Base-by-base conservation (phyloP, 2,888 invertebrate species). In the Podotricha telesiphe region DNA sequence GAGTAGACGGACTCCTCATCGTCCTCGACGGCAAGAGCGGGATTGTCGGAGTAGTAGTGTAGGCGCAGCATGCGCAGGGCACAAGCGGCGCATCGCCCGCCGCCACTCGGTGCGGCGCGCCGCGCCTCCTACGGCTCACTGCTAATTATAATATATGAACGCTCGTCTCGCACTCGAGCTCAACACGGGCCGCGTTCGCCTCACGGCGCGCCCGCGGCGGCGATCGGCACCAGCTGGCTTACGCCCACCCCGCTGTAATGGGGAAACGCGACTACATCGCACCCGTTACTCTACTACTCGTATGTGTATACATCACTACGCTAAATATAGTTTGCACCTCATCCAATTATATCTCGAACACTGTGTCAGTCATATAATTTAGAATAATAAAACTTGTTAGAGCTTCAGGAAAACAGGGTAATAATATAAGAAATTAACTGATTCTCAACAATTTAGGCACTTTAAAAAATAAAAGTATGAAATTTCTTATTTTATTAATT, bases 11-110 rank as follows among this genome's bases (percentile, higher is more conserved):
- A 90, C 76, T 93, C 92, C 80, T 94, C 93, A 81, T 88, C 93
- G 84, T 94, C 92, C 92, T 93, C 88, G 90, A 91, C 88, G 94
- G 94, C 86, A 94, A 96, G 93, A 86, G 95, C 94, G 87, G 95
- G 95, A 91, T 95, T 94, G 94, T 96, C 96, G 85, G 97, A 97
- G 89, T 95, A 97, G 88, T 96, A 96, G 87, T 97, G 96, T 93
- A 97, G 93, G 87, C 96, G 96, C 94, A 97, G 95, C 96, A 96
- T 96, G 89, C 92, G 89, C 94, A 93, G 82, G 81, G 80, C 82
- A 82, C 93, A 90, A 84, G 88, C 90, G 84, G 85, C 85, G 85
- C 90, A 90, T 90, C 85, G 88, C 89, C 82, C 82, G 86, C 81
- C 82, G 86, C 85, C 84, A 78, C 83, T 85, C 84, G 86, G 90